These are phyloP conservation scores for Artibeus jamaicensis DNA, from an alignment of 2,797 vertebrate genomes.

Conservation along the genomic window DNA sequence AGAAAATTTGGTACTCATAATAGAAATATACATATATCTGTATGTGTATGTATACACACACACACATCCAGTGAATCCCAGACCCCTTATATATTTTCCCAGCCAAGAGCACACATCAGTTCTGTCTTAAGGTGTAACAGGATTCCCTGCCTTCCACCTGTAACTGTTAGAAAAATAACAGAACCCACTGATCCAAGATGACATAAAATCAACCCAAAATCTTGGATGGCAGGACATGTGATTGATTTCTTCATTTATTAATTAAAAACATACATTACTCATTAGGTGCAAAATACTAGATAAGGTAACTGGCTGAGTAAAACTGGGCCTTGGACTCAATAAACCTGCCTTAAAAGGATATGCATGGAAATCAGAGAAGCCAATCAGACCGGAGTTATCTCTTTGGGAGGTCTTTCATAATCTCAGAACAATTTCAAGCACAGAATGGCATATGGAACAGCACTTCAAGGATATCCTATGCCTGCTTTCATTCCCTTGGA, in stretches of 20 bases:
- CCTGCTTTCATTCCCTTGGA: background rate
- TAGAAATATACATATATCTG: background rate
- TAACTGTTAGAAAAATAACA: background rate
- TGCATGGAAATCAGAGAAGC: background rate
- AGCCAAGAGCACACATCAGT: background rate
- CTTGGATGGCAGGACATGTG: background rate
- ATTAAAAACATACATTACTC: background rate
- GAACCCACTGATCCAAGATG: background rate
- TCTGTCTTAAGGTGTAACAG: background rate
- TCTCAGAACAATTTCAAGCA: background rate
- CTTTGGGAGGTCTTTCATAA: background rate
- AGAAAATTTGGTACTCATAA: background rate
- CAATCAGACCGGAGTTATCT: background rate
- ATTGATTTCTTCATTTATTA: background rate
- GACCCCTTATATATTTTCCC: background rate
- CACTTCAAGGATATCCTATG: background rate
- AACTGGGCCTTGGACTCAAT: background rate
- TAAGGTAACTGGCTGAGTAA: background rate
- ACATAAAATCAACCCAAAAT: background rate
- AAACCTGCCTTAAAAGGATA: background rate
- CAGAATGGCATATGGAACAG: background rate
- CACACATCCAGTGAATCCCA: background rate
- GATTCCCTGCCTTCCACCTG: background rate
- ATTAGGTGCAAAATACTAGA: background rate
- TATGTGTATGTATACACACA: no score